Evolutionary conservation across 2,113 vertebrate genomes (phyloP), one percentile per base, ranked within the genome.

Genomic region (Tachycineta bicolor): DNA sequence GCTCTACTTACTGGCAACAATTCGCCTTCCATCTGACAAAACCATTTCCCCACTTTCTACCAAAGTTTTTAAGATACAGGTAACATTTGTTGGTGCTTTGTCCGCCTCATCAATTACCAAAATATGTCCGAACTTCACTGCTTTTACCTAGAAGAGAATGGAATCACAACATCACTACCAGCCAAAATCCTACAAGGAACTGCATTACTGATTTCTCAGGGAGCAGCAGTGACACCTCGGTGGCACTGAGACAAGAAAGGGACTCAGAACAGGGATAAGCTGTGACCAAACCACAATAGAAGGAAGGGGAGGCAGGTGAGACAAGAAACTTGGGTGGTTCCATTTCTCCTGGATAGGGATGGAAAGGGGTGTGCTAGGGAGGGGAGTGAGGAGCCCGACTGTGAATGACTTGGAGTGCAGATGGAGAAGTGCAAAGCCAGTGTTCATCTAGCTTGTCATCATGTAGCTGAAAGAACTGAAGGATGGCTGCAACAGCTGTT

Each of bases 1-100:
- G 9, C 29, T 41, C 19, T 95, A 98, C 98, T 98, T 97, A 99
- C 99, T 98, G 84, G 99, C 99, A 94, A 99, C 95, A 91, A 99
- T 99, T 89, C 98, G 97, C 77, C 99, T 98, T 87, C 99, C 99
- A 85, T 99, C 99, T 15, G 99, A 99, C 76, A 99, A 98, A 94
- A 99, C 99, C 99, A 99, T 99, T 97, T 99, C 99, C 49, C 99
- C 99, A 62, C 98, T 99, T 98, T 99, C 99, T 87, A 99, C 99
- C 79, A 99, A 98, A 63, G 99, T 99, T 98, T 99, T 99, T 70
- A 99, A 98, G 97, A 99, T 98, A 96, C 99, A 99, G 80, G 99
- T 99, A 88, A 99, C 99, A 69, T 99, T 99, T 33, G 99, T 99
- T 52, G 99, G 99, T 53, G 99, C 99, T 97, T 99, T 99, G 98